These are phyloP conservation scores for Masnerella sp. DNA, from an alignment of 2,888 invertebrate genomes.

Conservation along the genomic window DNA sequence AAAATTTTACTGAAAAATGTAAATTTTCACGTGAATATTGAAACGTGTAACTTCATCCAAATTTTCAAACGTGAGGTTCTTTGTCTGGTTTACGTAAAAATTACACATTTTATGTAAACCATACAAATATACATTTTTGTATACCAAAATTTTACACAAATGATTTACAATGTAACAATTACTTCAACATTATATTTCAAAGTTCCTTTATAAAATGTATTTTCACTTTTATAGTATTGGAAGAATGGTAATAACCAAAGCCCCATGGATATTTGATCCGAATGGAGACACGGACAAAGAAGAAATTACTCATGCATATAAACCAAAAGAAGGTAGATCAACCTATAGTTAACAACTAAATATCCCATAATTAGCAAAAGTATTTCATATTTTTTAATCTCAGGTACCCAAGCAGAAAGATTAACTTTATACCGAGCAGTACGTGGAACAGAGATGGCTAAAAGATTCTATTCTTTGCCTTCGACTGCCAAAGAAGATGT, in stretches of 20 bases:
- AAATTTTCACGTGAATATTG: too few relatives aligned
- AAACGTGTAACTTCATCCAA: too few relatives aligned
- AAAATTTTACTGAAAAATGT: too few relatives aligned
- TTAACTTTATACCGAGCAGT: slow-evolving; percentile 87
- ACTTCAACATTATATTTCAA: too few relatives aligned
- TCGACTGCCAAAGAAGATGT: slow-evolving; percentile 81
- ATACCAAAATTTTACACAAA: too few relatives aligned
- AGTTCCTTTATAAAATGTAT: neutral
- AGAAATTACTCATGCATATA: slow-evolving; percentile 85
- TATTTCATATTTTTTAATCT: too few relatives aligned
- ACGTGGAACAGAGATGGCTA: slow-evolving; percentile 83
- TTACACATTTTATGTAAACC: too few relatives aligned
- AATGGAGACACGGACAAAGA: slow-evolving; percentile 85
- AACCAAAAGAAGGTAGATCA: slow-evolving; percentile 84
- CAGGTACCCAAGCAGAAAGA: slow-evolving; percentile 85
- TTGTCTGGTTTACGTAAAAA: too few relatives aligned
- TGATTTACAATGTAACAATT: too few relatives aligned
- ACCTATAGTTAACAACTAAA: too few relatives aligned
- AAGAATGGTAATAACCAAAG: slow-evolving; percentile 86
- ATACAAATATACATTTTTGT: too few relatives aligned
- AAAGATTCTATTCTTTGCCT: slow-evolving; percentile 83
- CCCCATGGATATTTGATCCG: slow-evolving; percentile 85
- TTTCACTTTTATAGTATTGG: slow-evolving; percentile 86
- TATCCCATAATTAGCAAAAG: neutral
- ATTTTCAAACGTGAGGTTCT: too few relatives aligned